These are phyloP conservation scores for Crypturellus tataupa DNA, from an alignment of 2,797 vertebrate species.

Conservation along the genomic window DNA sequence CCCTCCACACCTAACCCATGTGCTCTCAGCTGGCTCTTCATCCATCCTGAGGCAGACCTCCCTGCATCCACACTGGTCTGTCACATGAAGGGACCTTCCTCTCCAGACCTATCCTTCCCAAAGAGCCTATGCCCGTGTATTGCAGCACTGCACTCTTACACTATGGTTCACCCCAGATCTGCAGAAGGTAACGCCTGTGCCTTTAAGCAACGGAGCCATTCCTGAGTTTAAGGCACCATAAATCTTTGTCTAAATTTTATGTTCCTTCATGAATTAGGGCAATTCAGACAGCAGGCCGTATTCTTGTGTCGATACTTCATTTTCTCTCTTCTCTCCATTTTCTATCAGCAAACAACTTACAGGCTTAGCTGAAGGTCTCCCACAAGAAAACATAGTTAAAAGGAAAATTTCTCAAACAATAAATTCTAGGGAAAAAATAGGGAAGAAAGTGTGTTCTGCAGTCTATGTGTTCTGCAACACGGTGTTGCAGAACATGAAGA, in stretches of 20 bases:
- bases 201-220: slow-evolving; percentile 38
- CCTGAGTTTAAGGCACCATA: background rate
- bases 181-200: background rate
- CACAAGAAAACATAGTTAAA: slow-evolving; percentile 31
- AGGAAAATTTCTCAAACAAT: slow-evolving; percentile 8
- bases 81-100: background rate
- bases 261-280: slow-evolving; percentile 40
- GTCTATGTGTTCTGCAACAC: no score
- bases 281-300: slow-evolving; percentile 2
- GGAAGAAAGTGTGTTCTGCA: background rate
- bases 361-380: background rate
- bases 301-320: slow-evolving; percentile 46
- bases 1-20: background rate
- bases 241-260: slow-evolving; percentile 44
- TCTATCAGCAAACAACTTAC: slow-evolving; percentile 28
- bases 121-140: background rate
- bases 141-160: accelerated
- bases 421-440: background rate
- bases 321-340: slow-evolving; percentile 46
- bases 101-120: background rate
- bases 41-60: background rate
- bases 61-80: background rate
- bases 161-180: background rate
- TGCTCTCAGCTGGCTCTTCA: background rate
- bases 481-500: background rate